A percentile compares a stretch with the other conserved stretches of the same genome.
phyloP scores from a whole-genome alignment of 2,113 vertebrate species.

The Petaurus breviceps region DNA sequence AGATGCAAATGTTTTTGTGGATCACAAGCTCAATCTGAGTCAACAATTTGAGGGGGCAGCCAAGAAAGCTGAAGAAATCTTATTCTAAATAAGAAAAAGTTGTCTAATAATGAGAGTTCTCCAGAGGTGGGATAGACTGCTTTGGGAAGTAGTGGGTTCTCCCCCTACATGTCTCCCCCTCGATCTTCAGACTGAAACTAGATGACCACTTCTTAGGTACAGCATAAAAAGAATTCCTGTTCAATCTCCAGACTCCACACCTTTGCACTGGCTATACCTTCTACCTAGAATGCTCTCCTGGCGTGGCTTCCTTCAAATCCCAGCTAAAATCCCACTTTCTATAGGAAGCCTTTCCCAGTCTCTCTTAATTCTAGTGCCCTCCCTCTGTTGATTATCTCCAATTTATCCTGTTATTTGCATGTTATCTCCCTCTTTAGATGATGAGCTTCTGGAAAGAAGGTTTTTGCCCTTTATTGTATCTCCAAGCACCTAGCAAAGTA shows the following conservation, averaged over 20 bases:
- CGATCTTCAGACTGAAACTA: neutral
- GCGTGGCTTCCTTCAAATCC: neutral
- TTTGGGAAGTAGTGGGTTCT: neutral
- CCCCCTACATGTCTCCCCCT: rapidly evolving
- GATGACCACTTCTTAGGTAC: neutral
- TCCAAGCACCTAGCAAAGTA: too few relatives aligned
- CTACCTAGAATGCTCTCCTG: neutral
- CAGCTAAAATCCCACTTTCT: neutral
- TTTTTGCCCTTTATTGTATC: too few relatives aligned
- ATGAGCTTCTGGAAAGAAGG: too few relatives aligned
- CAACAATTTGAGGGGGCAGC: neutral
- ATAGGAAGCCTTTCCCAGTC: neutral
- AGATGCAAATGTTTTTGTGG: neutral
- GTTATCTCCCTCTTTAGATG: neutral
- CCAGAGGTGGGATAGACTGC: neutral
- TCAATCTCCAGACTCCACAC: neutral
- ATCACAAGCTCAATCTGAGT: neutral
- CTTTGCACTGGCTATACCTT: neutral
- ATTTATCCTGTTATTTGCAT: too few relatives aligned
- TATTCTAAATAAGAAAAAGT: neutral
- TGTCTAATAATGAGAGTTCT: neutral
- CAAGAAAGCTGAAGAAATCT: neutral
- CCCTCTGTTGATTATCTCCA: too few relatives aligned
- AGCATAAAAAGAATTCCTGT: neutral
- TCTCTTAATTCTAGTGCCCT: neutral